Conservation (phyloP, 2,113 vertebrate species). For the Pangasianodon gigas region DNA sequence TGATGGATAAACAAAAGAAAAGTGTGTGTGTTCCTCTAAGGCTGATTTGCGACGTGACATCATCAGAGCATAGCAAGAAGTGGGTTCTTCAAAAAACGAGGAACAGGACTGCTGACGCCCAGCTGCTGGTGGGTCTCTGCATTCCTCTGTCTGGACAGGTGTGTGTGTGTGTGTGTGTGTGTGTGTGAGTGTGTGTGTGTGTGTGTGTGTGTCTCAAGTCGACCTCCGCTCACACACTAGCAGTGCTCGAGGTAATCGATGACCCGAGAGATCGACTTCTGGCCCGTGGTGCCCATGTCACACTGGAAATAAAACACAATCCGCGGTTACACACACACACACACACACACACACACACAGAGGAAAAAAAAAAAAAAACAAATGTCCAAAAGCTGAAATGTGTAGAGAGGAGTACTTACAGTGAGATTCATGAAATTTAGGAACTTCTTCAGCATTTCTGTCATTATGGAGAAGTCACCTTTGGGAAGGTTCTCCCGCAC, state of each 20-base stretch:
- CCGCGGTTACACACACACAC: constrained; percentile 21
- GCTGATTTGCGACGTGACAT: background rate
- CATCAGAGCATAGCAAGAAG: background rate
- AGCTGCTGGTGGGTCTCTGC: constrained; percentile 10
- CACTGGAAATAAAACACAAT: constrained; percentile 74
- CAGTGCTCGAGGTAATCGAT: constrained; percentile 99
- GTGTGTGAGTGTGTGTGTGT: constrained; percentile 10
- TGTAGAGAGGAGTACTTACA: constrained; percentile 74
- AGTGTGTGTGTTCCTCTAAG: background rate
- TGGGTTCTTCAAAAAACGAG: background rate
- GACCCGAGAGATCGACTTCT: constrained; percentile 97
- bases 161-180: background rate
- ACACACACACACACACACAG: background rate
- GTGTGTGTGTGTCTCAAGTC: background rate
- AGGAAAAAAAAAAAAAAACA: background rate
- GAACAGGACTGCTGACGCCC: background rate
- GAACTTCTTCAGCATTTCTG: constrained; percentile 99
- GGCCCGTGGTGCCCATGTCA: constrained; percentile 93
- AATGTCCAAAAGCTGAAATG: background rate
- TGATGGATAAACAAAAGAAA: background rate
- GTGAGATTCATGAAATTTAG: constrained; percentile 99
- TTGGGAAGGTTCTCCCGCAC: constrained; percentile 94
- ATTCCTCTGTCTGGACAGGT: background rate
- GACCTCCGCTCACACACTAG: constrained; percentile 73
- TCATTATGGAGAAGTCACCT: constrained; percentile 98